A percentile compares a stretch with the other conserved stretches of the same genome.
Conservation (phyloP, 2,113 vertebrate genomes). For the Alosa alosa region DNA sequence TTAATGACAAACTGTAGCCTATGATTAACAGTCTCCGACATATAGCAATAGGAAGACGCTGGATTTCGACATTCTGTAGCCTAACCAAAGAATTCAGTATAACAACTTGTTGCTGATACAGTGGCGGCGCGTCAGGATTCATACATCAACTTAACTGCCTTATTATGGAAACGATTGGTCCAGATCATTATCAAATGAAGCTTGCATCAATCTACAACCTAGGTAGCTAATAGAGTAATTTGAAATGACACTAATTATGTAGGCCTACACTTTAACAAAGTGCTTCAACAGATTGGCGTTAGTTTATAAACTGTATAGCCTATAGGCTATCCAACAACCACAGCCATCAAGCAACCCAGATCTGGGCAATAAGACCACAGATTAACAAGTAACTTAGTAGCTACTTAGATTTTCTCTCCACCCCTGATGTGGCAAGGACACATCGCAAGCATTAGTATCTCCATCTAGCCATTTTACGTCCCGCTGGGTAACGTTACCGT, state of each 20-base stretch:
- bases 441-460: neutral
- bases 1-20: neutral
- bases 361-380: neutral
- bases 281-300: neutral
- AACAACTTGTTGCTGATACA: slow-evolving; percentile 15
- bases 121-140: neutral
- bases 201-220: neutral
- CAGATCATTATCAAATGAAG: neutral
- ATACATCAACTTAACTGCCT: neutral
- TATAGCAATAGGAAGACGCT: neutral
- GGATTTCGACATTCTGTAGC: neutral
- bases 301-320: neutral
- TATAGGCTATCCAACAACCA: no score
- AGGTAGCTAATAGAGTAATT: neutral
- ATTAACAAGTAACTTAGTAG: neutral
- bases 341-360: neutral
- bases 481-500: neutral
- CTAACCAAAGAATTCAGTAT: neutral
- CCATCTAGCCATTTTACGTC: slow-evolving; percentile 1
- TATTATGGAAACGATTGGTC: neutral
- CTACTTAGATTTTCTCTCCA: neutral
- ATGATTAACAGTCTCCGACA: neutral
- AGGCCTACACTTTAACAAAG: neutral
- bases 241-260: neutral
- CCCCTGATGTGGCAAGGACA: neutral